Conservation (phyloP, 2,797 vertebrate species). For the Sciurus vulgaris region DNA sequence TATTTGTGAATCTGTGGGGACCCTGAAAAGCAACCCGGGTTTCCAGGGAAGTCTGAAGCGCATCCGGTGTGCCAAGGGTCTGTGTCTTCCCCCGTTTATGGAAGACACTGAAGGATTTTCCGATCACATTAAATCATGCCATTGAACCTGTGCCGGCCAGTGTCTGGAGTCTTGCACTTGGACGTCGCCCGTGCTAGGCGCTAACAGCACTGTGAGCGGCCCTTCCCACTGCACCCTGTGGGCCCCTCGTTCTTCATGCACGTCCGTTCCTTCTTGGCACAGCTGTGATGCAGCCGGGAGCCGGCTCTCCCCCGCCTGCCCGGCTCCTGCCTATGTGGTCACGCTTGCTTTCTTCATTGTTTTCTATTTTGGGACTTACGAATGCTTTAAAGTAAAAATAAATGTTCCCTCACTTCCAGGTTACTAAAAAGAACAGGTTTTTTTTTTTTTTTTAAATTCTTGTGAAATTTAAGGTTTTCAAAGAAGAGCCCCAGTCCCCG, state of each 20-base stretch:
- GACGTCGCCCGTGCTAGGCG: rapidly evolving
- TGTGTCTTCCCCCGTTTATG: neutral
- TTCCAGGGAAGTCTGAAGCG: neutral
- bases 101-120: neutral
- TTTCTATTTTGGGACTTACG: neutral
- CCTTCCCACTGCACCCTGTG: rapidly evolving
- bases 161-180: neutral
- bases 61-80: neutral
- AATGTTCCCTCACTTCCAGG: neutral
- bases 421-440: conserved; percentile 21
- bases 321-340: neutral
- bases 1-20: neutral
- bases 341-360: neutral
- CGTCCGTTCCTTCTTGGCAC: rapidly evolving
- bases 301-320: neutral
- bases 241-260: neutral
- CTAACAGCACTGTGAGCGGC: neutral
- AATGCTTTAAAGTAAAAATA: conserved; percentile 53
- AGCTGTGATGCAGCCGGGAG: rapidly evolving
- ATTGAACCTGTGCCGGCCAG: neutral
- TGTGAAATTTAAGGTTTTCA: conserved; percentile 26
- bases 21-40: neutral
- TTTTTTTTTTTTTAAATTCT: neutral
- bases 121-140: neutral
- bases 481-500: neutral